Evolutionary conservation across 2,888 invertebrate genomes (phyloP).

Genomic region (Blastobasis lacticolella): DNA sequence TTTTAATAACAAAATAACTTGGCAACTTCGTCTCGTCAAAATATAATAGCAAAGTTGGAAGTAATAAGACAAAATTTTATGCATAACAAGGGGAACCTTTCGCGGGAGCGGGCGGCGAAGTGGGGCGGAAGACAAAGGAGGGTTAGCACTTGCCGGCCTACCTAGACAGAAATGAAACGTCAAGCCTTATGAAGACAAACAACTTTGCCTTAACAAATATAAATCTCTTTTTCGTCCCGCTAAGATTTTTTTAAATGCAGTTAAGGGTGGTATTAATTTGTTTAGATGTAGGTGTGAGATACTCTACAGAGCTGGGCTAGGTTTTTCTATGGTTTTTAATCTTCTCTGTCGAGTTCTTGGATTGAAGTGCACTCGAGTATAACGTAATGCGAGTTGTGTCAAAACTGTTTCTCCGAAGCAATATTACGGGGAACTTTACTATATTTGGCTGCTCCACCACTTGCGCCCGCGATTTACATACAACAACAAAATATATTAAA

Average conservation of each 20-base stretch:
- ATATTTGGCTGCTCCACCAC: too few species aligned
- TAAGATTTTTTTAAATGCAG: slow-evolving; percentile 48
- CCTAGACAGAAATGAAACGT: slow-evolving; percentile 71
- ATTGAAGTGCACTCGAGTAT: too few species aligned
- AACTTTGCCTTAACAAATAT: slow-evolving; percentile 68
- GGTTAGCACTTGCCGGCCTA: slow-evolving; percentile 64
- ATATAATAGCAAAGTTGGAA: slow-evolving; percentile 72
- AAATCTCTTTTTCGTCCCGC: slow-evolving; percentile 59
- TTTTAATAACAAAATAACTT: slow-evolving; percentile 74
- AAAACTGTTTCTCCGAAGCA: too few species aligned
- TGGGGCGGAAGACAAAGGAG: slow-evolving; percentile 31
- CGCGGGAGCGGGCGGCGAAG: slow-evolving; percentile 25
- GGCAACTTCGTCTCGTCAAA: slow-evolving; percentile 65
- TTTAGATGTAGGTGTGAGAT: slow-evolving; percentile 6
- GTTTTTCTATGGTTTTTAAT: too few species aligned
- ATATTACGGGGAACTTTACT: too few species aligned
- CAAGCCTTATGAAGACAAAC: slow-evolving; percentile 70
- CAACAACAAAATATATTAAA: slow-evolving; percentile 70
- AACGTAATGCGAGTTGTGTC: too few species aligned
- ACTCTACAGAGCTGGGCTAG: too few species aligned
- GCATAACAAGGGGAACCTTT: slow-evolving; percentile 67
- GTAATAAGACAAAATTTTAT: slow-evolving; percentile 74
- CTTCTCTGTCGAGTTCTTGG: too few species aligned
- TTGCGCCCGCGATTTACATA: slow-evolving; percentile 49
- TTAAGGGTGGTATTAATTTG: slow-evolving; percentile 54